Base-by-base conservation (phyloP, 2,113 vertebrate genomes). In the Ctenodactylus gundi region DNA sequence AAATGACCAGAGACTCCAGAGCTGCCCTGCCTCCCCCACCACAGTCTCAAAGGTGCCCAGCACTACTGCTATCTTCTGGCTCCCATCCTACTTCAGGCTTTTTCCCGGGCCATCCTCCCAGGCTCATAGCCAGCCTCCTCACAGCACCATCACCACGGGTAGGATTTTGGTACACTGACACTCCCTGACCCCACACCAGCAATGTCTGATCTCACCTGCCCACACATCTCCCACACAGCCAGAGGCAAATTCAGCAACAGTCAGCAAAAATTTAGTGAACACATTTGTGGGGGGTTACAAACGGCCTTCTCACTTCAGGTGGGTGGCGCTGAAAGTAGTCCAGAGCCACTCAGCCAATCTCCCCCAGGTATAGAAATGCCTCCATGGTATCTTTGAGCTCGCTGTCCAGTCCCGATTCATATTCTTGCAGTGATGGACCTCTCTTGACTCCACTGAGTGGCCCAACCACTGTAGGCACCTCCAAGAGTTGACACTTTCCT, bases 151-250 rank as follows among this genome's bases (percentile, higher is more conserved):
- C 46, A 34, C 8, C 34, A 7, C 0, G 9, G 44, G 70, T 31
- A n/a, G 53, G 67, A 39, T 8, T n/a, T 44, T 0, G 3, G 17
- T 0, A 1, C 55, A 10, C 39, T 3, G 36, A 31, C 21, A 1
- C 25, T 12, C 6, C 3, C 7, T n/a, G n/a, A n/a, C n/a, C 0
- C 2, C 7, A 13, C 0, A 1, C 13, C 41, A 21, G 13, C 46
- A 12, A 25, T 20, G 12, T 70, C 58, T 81, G 46, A 85, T 34
- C 70, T 93, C 34, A 53, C 34, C 64, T 82, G 36, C 36, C 39
- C 4, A 0, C n/a, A n/a, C 14, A 51, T 75, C 36, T n/a, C 78
- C 84, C 57, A 15, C 58, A 39, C 17, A 94, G 67, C 46, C 93
- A 77, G 68, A 95, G 75, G 86, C 91, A 41, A 70, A 85, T 58